These are phyloP conservation scores for Oxyruncus cristatus DNA, from an alignment of 2,113 vertebrate genomes.

Conservation along the genomic window DNA sequence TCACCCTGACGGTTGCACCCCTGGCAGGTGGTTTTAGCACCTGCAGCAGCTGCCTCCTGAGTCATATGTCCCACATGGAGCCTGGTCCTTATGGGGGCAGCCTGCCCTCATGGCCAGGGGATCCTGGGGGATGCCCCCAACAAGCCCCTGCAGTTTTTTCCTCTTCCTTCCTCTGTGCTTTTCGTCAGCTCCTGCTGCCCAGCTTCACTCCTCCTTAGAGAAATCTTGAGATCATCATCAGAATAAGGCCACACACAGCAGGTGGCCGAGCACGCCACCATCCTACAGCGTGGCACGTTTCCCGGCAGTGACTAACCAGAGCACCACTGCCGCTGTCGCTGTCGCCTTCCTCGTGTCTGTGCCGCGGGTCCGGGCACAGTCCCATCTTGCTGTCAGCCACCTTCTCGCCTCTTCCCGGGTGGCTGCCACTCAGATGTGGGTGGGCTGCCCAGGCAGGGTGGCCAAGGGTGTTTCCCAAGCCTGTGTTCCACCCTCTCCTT, in stretches of 20 bases:
- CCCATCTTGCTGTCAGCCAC: neutral
- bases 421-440: rapidly evolving
- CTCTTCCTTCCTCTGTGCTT: neutral
- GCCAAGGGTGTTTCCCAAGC: neutral
- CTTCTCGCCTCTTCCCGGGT: rapidly evolving
- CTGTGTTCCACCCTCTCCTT: neutral
- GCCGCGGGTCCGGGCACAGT: neutral
- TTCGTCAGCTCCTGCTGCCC: rapidly evolving
- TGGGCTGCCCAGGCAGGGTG: neutral
- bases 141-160: neutral
- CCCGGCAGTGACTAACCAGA: neutral
- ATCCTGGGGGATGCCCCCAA: neutral
- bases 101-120: neutral
- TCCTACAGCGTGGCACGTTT: neutral
- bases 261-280: neutral
- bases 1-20: neutral
- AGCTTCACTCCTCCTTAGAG: neutral
- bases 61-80: neutral
- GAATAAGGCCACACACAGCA: neutral
- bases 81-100: neutral
- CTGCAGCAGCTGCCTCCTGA: neutral
- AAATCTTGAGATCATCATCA: neutral
- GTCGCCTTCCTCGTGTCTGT: neutral
- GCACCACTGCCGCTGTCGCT: neutral
- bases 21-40: neutral